These are phyloP conservation scores for Axinella damicornis DNA, from an alignment of 37 sponge, comb jelly and placozoan genomes.

Conservation along the genomic window DNA sequence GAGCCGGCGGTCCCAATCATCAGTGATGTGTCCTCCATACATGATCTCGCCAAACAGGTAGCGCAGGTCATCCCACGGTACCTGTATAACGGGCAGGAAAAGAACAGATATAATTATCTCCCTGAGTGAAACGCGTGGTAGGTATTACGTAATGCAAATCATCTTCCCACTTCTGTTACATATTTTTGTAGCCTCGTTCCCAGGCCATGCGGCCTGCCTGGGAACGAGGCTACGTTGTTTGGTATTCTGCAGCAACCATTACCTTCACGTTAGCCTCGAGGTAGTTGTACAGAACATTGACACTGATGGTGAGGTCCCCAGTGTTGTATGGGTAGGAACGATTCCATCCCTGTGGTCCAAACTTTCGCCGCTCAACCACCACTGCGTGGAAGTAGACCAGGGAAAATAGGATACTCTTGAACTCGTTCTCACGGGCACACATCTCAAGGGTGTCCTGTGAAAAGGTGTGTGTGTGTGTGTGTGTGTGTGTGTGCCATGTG, in stretches of 20 bases:
- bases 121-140: no score
- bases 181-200: no score
- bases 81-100: slow-evolving; percentile 31
- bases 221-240: no score
- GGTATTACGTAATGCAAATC: no score
- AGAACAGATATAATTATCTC: no score
- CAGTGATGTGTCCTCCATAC: slow-evolving; percentile 99
- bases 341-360: slow-evolving; percentile 99
- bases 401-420: slow-evolving; percentile 93
- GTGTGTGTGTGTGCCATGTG: no score
- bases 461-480: neutral
- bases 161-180: no score
- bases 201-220: no score
- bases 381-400: slow-evolving; percentile 99
- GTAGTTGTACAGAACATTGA: slow-evolving; percentile 98
- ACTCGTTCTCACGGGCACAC: slow-evolving; percentile 97
- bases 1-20: slow-evolving; percentile 98
- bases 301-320: slow-evolving; percentile 99
- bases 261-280: slow-evolving; percentile 95
- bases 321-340: slow-evolving; percentile 97
- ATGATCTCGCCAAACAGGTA: slow-evolving; percentile 99
- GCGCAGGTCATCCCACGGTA: slow-evolving; percentile 98
- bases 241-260: neutral
- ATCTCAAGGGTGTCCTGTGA: slow-evolving; percentile 96
- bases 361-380: slow-evolving; percentile 96